A percentile compares a stretch with the other conserved stretches of the same genome.
Evolutionary conservation across 2,113 vertebrate species (phyloP).

Genomic region (Eublepharis macularius): DNA sequence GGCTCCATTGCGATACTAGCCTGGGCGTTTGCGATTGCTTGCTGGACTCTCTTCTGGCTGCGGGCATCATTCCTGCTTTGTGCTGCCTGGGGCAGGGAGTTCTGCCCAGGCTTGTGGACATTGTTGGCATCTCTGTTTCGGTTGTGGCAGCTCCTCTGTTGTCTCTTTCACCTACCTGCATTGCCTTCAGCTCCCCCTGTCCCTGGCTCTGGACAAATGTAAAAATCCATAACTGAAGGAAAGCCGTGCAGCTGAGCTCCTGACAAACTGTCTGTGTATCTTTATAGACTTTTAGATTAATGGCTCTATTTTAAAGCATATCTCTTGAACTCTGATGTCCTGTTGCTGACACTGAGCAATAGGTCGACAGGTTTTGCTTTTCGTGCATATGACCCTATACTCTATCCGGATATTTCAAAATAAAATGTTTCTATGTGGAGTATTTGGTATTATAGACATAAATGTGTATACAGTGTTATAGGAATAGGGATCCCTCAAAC

Average conservation of each 20-base stretch:
- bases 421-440: not conserved
- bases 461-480: not conserved
- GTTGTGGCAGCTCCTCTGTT: too few relatives aligned
- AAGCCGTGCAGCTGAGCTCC: not conserved
- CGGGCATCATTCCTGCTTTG: too few relatives aligned
- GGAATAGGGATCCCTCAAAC: not conserved
- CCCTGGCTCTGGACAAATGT: too few relatives aligned
- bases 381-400: not conserved
- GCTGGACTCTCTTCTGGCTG: too few relatives aligned
- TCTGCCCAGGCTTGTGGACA: too few relatives aligned
- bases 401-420: not conserved
- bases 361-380: not conserved
- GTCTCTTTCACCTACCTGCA: too few relatives aligned
- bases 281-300: slow-evolving; percentile 24
- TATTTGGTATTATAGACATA: slow-evolving; percentile 1
- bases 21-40: too few relatives aligned
- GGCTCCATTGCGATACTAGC: too few relatives aligned
- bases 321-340: not conserved
- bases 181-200: too few relatives aligned
- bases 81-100: too few relatives aligned
- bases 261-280: slow-evolving; percentile 8
- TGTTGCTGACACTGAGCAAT: slow-evolving; percentile 1
- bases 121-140: too few relatives aligned
- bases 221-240: not conserved
- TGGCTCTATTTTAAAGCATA: not conserved